These are phyloP conservation scores for Hydrolagus affinis DNA, from an alignment of 2,113 vertebrate species.

Conservation along the genomic window DNA sequence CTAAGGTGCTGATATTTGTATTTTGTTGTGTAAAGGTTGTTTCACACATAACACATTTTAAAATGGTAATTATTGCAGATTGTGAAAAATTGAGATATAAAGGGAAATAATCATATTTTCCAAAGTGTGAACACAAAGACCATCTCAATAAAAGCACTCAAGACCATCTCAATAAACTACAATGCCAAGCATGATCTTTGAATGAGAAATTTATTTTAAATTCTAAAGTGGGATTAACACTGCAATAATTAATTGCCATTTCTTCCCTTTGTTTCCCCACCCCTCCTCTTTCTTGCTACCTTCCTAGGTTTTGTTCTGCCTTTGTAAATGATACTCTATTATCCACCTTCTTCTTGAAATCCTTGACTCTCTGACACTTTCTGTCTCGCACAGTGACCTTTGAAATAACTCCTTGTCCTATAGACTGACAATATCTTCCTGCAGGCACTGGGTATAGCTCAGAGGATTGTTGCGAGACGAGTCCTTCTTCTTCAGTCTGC, in stretches of 20 bases:
- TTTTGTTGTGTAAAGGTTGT: no score
- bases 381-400: constrained; percentile 62
- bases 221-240: background rate
- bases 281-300: constrained; percentile 42
- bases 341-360: constrained; percentile 54
- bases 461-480: constrained; percentile 44
- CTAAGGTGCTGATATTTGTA: no score
- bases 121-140: no score
- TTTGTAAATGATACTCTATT: constrained; percentile 54
- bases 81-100: no score
- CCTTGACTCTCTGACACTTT: constrained; percentile 59
- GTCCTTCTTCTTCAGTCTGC: constrained; percentile 36
- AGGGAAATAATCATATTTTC: no score
- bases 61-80: no score
- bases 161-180: background rate
- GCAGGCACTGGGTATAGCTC: constrained; percentile 49
- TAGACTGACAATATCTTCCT: constrained; percentile 45
- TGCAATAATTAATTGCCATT: background rate
- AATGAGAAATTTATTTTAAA: background rate
- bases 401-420: constrained; percentile 52
- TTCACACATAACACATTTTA: no score
- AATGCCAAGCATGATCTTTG: background rate
- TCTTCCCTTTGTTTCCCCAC: background rate
- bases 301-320: constrained; percentile 43
- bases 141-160: background rate